Evolutionary conservation across 2,888 invertebrate species (phyloP).

Genomic region (Pediacus dermestoides): DNA sequence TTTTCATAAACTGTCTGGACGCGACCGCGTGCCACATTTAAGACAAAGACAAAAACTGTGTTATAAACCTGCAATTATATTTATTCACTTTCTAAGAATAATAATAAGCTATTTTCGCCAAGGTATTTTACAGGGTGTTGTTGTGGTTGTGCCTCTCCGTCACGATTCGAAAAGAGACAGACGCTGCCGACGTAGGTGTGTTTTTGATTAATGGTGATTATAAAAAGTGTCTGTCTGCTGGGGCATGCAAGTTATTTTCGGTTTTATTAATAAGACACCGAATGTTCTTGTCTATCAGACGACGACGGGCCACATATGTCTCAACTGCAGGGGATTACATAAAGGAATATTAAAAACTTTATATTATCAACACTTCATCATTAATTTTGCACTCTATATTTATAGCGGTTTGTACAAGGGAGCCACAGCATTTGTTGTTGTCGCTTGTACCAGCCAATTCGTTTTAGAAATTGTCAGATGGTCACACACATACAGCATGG

Average conservation of each 20-base stretch:
- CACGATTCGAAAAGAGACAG: slow-evolving; percentile 20
- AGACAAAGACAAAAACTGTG: slow-evolving; percentile 17
- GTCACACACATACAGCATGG: no score
- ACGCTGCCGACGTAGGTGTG: slow-evolving; percentile 29
- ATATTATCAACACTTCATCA: no score
- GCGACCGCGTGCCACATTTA: background rate
- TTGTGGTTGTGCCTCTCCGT: no score
- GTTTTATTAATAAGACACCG: slow-evolving; percentile 48
- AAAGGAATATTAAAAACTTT: no score
- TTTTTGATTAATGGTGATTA: slow-evolving; percentile 44
- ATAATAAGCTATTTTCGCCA: slow-evolving; percentile 40
- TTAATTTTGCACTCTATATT: no score
- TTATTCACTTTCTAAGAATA: slow-evolving; percentile 45
- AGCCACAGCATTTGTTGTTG: no score
- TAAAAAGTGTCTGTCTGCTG: slow-evolving; percentile 43
- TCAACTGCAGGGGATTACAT: slow-evolving; percentile 15
- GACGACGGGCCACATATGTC: slow-evolving; percentile 20
- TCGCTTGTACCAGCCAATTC: no score
- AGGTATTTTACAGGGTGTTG: no score
- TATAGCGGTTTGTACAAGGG: no score
- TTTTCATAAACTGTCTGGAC: no score
- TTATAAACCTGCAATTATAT: slow-evolving; percentile 40
- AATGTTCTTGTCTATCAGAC: slow-evolving; percentile 47
- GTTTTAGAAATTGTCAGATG: no score
- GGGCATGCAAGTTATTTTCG: slow-evolving; percentile 43